These are phyloP conservation scores for Phymorhynchus buccinoides DNA, from an alignment of 1,140 invertebrate genomes.

Conservation along the genomic window DNA sequence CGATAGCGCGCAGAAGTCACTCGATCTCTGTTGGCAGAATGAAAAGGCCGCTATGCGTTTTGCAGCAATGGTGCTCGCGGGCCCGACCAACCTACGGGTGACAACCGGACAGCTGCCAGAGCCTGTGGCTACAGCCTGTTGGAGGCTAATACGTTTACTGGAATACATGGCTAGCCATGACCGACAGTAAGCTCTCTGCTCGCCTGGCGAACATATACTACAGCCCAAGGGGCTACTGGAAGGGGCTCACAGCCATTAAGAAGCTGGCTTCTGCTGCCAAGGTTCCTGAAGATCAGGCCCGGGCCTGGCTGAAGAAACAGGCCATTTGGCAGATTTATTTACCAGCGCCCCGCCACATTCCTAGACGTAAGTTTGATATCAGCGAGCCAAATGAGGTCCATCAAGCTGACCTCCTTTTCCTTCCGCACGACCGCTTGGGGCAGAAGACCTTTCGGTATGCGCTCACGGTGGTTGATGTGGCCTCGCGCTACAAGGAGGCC, in stretches of 20 bases:
- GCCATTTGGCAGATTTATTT: conserved; percentile 50
- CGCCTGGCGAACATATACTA: too few species aligned
- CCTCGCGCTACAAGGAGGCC: conserved; percentile 46
- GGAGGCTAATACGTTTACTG: conserved; percentile 23
- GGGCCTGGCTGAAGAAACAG: conserved; percentile 42
- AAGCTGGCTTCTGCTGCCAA: conserved; percentile 42
- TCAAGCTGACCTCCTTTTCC: conserved; percentile 47
- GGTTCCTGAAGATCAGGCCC: conserved; percentile 6
- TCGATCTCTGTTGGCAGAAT: too few species aligned
- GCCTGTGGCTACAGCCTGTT: background rate
- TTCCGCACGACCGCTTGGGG: conserved; percentile 47
- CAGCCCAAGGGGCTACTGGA: background rate
- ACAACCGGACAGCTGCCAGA: too few species aligned
- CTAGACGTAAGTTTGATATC: conserved; percentile 41
- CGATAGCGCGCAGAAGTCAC: too few species aligned
- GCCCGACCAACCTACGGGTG: too few species aligned
- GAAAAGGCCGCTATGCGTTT: too few species aligned
- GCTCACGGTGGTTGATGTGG: conserved; percentile 47
- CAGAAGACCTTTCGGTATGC: conserved; percentile 45
- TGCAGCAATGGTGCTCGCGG: too few species aligned
- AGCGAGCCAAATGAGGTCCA: conserved; percentile 43
- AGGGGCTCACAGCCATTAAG: conserved; percentile 27
- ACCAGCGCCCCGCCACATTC: conserved; percentile 38
- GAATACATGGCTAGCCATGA: conserved; percentile 20
- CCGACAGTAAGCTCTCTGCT: too few species aligned